A percentile compares a stretch with the other conserved stretches of the same genome.
Conservation (phyloP, 2,888 invertebrate species). For the Ormia ochracea region DNA sequence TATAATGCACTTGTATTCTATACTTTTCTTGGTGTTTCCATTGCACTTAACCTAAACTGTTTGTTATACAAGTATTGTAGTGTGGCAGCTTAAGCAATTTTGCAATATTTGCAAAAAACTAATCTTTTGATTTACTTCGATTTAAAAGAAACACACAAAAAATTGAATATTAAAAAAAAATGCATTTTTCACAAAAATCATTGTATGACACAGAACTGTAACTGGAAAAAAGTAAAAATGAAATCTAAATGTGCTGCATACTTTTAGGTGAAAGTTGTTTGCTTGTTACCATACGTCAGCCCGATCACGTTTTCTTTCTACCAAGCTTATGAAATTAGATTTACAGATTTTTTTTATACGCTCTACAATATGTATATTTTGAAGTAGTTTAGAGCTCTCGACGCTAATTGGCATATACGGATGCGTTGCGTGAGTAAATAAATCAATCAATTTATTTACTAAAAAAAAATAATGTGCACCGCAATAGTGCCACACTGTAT, state of each 20-base stretch:
- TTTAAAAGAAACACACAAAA: background rate
- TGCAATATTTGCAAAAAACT: constrained; percentile 70
- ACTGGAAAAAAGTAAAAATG: background rate
- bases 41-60: constrained; percentile 64
- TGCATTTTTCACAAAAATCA: constrained; percentile 5
- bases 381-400: background rate
- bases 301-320: constrained; percentile 52
- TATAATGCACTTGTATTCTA: constrained; percentile 58
- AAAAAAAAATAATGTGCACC: no score
- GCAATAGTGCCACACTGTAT: no score
- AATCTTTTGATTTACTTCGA: constrained; percentile 53
- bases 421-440: background rate
- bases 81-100: constrained; percentile 65
- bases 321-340: constrained; percentile 38
- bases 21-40: constrained; percentile 34
- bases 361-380: background rate
- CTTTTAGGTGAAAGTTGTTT: constrained; percentile 14
- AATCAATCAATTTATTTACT: no score
- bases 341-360: constrained; percentile 6
- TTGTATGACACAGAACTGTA: background rate
- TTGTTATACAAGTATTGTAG: constrained; percentile 57
- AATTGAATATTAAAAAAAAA: background rate
- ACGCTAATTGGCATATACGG: background rate
- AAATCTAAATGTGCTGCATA: constrained; percentile 27
- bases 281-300: background rate